Evolutionary conservation across 2,888 invertebrate genomes (phyloP), one percentile per base, ranked within the genome.

Genomic region (Uloborus plumipes): DNA sequence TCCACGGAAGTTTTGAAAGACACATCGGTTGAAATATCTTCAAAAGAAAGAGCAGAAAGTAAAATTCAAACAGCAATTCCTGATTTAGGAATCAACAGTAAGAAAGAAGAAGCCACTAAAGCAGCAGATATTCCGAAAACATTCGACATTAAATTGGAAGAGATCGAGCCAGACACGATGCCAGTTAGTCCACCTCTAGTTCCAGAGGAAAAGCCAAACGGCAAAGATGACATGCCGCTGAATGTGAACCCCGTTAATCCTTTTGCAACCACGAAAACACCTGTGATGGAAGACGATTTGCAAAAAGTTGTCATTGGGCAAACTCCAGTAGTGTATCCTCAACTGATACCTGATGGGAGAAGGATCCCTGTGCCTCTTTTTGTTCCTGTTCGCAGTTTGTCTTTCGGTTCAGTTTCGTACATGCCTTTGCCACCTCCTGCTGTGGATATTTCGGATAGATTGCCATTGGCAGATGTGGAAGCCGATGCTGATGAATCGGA

Each of bases 191-290:
- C 39, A 39, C 7, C 11, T 11, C 39, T 39, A 4, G 11, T 39
- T 39, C 39, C 39, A 39, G 39, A 11, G 39, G 39, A 39, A 1
- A 74, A 74, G 16, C 74, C 74, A n/a, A 65, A 74, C 15, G 65
- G 74, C 0, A 74, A 74, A 55, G 74, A 74, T 47, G 74, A 74
- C 55, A 65, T 58, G 64, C 11, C 39, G 9, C 11, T 39, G 39
- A 39, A 39, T 9, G 39, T 39, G 9, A 9, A 39, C 4, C 26
- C 26, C 26, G 26, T 26, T 4, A 26, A 26, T 26, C 26, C 26
- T 26, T 26, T 26, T 26, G 26, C 26, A 26, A 26, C 4, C 4
- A 26, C 26, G 4, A 18, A 16, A 2, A 62, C 49, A 15, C 18
- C 55, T 22, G 31, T 26, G n/a, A 22, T 47, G 39, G 55, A 64